Percentiles rank a stretch among this genome's conserved stretches.
phyloP scores from a whole-genome alignment of 1,140 invertebrate species.

The Bombus confusus region DNA sequence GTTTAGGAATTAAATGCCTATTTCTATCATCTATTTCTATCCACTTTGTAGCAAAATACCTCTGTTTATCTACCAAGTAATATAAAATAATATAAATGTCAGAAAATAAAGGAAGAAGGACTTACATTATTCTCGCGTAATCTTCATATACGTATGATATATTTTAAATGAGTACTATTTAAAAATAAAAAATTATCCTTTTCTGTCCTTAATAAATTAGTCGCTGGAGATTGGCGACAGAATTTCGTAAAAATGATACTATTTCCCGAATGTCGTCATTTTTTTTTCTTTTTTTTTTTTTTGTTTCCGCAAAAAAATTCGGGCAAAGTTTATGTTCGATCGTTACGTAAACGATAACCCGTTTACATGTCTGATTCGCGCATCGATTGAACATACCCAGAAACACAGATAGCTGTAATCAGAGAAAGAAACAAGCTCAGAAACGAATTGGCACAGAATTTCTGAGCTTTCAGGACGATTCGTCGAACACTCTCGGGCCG shows the following conservation, averaged over 20 bases:
- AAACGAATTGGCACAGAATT: slow-evolving; percentile 64
- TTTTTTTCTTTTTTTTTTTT: too few species aligned
- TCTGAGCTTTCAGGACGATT: slow-evolving; percentile 51
- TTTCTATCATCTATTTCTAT: too few species aligned
- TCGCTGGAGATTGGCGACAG: too few species aligned
- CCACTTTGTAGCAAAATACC: too few species aligned
- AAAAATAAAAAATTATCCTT: not conserved
- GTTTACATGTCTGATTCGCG: slow-evolving; percentile 47
- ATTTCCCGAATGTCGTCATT: not conserved
- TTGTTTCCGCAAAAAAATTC: not conserved
- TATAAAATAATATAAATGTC: too few species aligned
- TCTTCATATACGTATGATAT: too few species aligned
- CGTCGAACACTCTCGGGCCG: slow-evolving; percentile 58
- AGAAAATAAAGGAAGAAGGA: too few species aligned
- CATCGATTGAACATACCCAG: slow-evolving; percentile 64
- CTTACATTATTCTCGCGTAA: too few species aligned
- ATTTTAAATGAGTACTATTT: not conserved
- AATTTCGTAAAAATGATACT: not conserved
- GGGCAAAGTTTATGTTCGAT: not conserved
- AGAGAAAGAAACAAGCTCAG: slow-evolving; percentile 67
- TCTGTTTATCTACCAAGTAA: too few species aligned
- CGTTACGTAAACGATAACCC: not conserved
- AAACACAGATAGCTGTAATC: slow-evolving; percentile 72
- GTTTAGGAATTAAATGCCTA: too few species aligned
- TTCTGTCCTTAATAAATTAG: not conserved